phyloP scores from a whole-genome alignment of 2,797 vertebrate species.

The Fistularia tabacaria region DNA sequence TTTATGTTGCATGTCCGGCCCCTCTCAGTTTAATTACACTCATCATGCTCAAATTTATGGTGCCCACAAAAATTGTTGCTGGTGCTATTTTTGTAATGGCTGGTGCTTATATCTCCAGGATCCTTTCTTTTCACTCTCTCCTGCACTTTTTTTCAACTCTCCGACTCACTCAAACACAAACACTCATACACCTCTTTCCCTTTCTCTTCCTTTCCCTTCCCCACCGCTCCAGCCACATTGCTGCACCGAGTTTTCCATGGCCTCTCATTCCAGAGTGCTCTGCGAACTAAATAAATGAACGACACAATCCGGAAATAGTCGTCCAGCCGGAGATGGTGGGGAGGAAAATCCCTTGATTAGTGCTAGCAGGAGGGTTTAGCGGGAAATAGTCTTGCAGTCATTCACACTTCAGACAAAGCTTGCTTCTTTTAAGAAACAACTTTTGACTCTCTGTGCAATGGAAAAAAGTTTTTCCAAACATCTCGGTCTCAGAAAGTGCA shows the following conservation, averaged over 20 bases:
- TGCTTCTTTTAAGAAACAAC: conserved; percentile 22
- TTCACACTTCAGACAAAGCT: conserved; percentile 39
- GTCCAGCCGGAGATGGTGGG: conserved; percentile 66
- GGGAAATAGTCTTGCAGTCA: conserved; percentile 33
- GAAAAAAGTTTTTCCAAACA: conserved; percentile 1
- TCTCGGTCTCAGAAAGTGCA: conserved; percentile 1
- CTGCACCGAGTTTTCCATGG: conserved; percentile 70
- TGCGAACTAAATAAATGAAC: conserved; percentile 65
- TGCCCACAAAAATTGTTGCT: conserved; percentile 61
- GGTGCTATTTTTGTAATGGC: conserved; percentile 62
- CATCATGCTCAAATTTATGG: conserved; percentile 66
- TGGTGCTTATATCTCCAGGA: conserved; percentile 50
- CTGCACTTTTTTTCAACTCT: conserved; percentile 52
- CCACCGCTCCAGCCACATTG: conserved; percentile 55
- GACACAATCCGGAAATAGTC: conserved; percentile 74
- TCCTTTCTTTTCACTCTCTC: conserved; percentile 62
- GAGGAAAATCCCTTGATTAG: conserved; percentile 69
- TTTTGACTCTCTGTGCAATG: conserved; percentile 2
- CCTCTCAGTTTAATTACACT: conserved; percentile 63
- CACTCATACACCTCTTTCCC: conserved; percentile 27
- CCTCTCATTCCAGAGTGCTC: conserved; percentile 65
- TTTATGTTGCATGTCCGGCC: conserved; percentile 58
- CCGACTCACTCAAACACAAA: conserved; percentile 27
- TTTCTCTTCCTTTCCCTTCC: conserved; percentile 41
- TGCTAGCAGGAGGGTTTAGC: conserved; percentile 49